Base-by-base conservation (phyloP, 92 coral and sea anemone species). In the Bergia puertoricense region DNA sequence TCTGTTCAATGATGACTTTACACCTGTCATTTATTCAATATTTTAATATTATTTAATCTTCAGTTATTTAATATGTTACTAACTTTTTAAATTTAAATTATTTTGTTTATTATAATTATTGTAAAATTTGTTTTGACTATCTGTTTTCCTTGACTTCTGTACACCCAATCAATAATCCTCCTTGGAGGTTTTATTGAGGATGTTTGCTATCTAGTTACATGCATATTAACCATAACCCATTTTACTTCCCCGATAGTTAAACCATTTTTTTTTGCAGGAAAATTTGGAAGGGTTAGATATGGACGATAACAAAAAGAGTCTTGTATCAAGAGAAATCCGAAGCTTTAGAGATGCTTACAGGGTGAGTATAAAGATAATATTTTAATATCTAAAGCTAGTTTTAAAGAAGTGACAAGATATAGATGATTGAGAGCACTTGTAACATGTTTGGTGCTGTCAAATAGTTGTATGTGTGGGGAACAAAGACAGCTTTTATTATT, bases 221-320 rank as follows among this genome's bases (percentile, higher is more conserved):
- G 20, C 30, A 5, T 23, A 42, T 56, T 45, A 43, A 1, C 0
- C 18, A 50, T 30, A 50, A 38, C 45, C 41, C 20, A 18, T 81
- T 10, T 39, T 37, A 56, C 8, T 51, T 16, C 16, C 13, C 18
- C 1, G 16, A 0, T 67, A 22, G 9, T 4, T 62, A 43, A 23
- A 3, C 0, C 37, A 62, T 68, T 79, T 62, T 11, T 11, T 71
- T 77, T 36, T 18, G 79, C 83, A 97, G 96, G 98, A 97, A 91
- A 97, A 97, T 86, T 74, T 97, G 77, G 99, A 97, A 69, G 99
- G 99, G 1, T 74, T 97, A 90, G 99, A 96, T 48, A 97, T 97
- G 99, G 99, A 97, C 59, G 92, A 92, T 66, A 95, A 86, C 80
- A 97, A 97, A 90, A 97, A 97, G 76, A 94, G 94, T 81, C 91